Percentiles rank a stretch among this genome's conserved stretches.
These are phyloP conservation scores for Lontra canadensis DNA, from an alignment of 2,113 vertebrate species.

Conservation along the genomic window DNA sequence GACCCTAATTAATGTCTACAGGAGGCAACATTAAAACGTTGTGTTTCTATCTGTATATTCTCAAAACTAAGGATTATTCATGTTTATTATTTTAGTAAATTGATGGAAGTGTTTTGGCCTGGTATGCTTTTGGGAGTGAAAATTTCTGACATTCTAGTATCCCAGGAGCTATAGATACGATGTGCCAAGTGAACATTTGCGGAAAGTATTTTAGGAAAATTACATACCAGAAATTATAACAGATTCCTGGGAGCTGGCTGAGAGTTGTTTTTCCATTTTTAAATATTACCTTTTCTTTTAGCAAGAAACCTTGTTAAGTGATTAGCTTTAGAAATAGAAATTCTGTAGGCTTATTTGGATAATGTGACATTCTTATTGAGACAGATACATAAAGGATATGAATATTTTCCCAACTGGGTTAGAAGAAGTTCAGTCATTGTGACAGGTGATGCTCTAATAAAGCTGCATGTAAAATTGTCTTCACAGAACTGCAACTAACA, in stretches of 20 bases:
- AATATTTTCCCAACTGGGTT: not conserved
- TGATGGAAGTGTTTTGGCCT: not conserved
- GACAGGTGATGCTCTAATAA: not conserved
- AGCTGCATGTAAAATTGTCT: not conserved
- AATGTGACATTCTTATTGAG: not conserved
- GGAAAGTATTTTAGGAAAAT: slow-evolving; percentile 9
- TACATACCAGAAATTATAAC: not conserved
- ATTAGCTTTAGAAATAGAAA: slow-evolving; percentile 4
- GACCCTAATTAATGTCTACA: not conserved
- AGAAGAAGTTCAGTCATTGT: not conserved
- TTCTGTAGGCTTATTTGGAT: not conserved
- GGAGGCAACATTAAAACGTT: not conserved
- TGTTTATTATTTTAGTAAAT: not conserved
- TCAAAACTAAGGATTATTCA: not conserved
- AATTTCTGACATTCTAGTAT: not conserved
- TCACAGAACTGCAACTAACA: not conserved
- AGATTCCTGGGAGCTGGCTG: not conserved
- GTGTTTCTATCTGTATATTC: not conserved
- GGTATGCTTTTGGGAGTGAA: not conserved
- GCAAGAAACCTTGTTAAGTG: not conserved
- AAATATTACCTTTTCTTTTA: slow-evolving; percentile 40
- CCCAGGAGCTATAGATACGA: not conserved
- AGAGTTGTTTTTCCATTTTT: slow-evolving; percentile 17
- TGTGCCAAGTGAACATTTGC: not conserved
- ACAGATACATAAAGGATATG: not conserved